These are phyloP conservation scores for Microcebus lehilahytsara DNA, from an alignment of 2,113 vertebrate species.

Conservation along the genomic window DNA sequence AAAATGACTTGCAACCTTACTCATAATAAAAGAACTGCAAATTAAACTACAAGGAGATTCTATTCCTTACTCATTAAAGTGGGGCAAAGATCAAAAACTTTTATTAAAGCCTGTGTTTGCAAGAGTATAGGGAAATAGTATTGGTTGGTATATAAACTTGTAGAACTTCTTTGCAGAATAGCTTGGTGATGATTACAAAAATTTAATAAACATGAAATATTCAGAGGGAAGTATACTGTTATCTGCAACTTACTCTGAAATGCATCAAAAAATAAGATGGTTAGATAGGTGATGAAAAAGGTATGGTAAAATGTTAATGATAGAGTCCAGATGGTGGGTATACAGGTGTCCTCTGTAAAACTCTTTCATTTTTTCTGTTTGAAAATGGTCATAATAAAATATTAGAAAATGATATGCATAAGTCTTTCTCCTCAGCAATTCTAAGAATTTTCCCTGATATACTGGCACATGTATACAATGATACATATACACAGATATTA, in stretches of 20 bases:
- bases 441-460: neutral
- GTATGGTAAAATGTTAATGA: conserved; percentile 13
- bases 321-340: neutral
- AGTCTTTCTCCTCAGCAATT: neutral
- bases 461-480: neutral
- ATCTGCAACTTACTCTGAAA: conserved; percentile 24
- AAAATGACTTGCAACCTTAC: neutral
- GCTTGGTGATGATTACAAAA: neutral
- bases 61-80: neutral
- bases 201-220: neutral
- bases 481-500: neutral
- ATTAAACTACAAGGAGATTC: neutral
- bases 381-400: neutral
- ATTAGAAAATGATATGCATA: conserved; percentile 5
- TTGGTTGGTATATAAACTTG: neutral
- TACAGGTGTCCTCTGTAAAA: neutral
- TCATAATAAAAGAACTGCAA: conserved; percentile 7
- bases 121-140: neutral
- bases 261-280: neutral
- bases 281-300: neutral
- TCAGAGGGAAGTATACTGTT: neutral
- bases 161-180: conserved; percentile 9
- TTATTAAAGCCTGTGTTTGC: neutral
- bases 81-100: neutral
- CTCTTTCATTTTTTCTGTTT: neutral